These are phyloP conservation scores for Callaeas wilsoni DNA, from an alignment of 2,113 vertebrate species.

Conservation along the genomic window DNA sequence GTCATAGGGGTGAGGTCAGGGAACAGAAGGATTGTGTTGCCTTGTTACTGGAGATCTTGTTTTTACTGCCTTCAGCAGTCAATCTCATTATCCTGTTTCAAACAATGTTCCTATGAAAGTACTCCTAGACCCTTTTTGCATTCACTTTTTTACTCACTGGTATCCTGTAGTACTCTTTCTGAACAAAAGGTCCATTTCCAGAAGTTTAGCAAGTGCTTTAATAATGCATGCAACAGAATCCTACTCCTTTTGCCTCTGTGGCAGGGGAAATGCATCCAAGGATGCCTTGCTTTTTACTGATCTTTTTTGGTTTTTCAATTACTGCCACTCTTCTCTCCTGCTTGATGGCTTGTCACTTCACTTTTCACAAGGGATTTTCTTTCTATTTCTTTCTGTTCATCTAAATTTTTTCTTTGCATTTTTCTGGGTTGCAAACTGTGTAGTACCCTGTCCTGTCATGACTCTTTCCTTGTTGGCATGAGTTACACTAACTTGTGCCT, in stretches of 20 bases:
- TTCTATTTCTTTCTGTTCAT: neutral
- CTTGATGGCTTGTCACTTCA: conserved; percentile 16
- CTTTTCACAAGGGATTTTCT: conserved; percentile 17
- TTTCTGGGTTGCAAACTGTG: neutral
- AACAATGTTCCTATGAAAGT: conserved; percentile 53
- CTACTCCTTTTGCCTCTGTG: neutral
- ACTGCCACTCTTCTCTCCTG: neutral
- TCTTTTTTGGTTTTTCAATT: conserved; percentile 16
- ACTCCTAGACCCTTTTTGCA: conserved; percentile 3
- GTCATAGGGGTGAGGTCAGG: conserved; percentile 26
- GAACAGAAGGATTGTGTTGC: conserved; percentile 54
- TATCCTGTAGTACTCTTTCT: conserved; percentile 42
- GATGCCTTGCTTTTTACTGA: neutral
- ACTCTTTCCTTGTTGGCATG: neutral
- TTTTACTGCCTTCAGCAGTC: conserved; percentile 38
- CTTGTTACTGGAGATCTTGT: conserved; percentile 40
- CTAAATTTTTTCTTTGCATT: neutral
- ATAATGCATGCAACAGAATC: conserved; percentile 54
- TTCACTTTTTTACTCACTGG: conserved; percentile 4
- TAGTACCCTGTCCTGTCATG: neutral
- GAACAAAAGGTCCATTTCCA: conserved; percentile 56
- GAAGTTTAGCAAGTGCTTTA: conserved; percentile 47
- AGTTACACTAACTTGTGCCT: neutral
- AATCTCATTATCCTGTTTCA: conserved; percentile 45
- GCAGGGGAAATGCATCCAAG: conserved; percentile 17